Base-by-base conservation (phyloP, 2,888 invertebrate species). In the Subacronicta megacephala region DNA sequence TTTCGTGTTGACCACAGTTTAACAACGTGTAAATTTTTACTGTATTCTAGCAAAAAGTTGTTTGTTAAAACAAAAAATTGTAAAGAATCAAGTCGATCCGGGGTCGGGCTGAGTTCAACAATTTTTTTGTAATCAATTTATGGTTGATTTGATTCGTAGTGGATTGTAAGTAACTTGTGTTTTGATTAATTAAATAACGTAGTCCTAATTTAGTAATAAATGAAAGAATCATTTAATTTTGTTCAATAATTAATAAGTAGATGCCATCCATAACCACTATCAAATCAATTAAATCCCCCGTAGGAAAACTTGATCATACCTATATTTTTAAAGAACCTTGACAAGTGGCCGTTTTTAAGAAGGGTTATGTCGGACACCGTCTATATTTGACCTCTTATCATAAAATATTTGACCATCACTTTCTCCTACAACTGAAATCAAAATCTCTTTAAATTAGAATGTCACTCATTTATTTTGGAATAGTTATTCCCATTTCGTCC, bases 21-120 rank as follows among this genome's bases (percentile, higher is more conserved):
- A 42, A 33, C 35, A 23, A 43, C 1, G 12, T 13, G n/a, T 17
- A 3, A 20, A 13, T 26, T 6, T 45, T 18, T 18, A 37, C 17
- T 20, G 13, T 41, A 45, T 31, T 42, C 17, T 6, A 35, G 13
- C 42, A 41, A 36, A 46, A 57, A 31, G 37, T 46, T 15, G 31
- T 50, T n/a, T 35, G 33, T 37, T 23, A 6, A n/a, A 26, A 23
- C n/a, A 65, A 65, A 52, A 50, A 45, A 15, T n/a, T 2, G 4
- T 0, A 23, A 31, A 31, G 31, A 31, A 15, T 18, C 16, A 17
- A 37, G 47, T 12, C 15, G 38, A 49, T 50, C 47, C 54, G 54
- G 47, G 53, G 29, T 68, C 60, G 18, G 16, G 13, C 23, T 40
- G 40, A 50, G 60, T 53, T 49, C 29, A 44, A 29, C 15, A 13